Base-by-base conservation (phyloP, 1,140 invertebrate species). In the Dermatophagoides farinae region DNA sequence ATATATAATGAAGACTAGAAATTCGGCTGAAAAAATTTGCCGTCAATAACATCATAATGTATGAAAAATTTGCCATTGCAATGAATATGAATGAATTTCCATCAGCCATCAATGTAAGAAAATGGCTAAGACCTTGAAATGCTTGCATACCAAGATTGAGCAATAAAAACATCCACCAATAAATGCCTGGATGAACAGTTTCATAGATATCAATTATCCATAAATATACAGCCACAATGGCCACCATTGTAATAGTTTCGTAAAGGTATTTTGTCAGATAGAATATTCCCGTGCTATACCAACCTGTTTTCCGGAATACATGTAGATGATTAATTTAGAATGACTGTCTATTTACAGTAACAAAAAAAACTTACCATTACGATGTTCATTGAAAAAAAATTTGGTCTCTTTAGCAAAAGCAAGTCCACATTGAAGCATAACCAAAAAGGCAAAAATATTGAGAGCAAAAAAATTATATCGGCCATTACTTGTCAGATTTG, bases 331-430 rank as follows among this genome's bases (percentile, higher is more conserved):
- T 44, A 44, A 44, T 44, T 2, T 5, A 10, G 1, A 16, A 5
- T n/a, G 18, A 44, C 5, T 44, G 14, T 20, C 10, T 16, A 44
- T 1, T 31, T 46, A 46, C 14, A 1, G 22, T 51, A 1, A 8
- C 1, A 51, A 31, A 31, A 54, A 54, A 40, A 10, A 54, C 52
- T 23, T 39, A 54, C 52, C 57, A 50, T 59, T 59, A 52, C 40
- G 38, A 38, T 59, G 57, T 50, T 59, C 57, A 47, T 59, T 59
- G 6, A 46, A 23, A 44, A 59, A 59, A 18, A 46, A 25, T 16
- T 25, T 46, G 2, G 40, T 16, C 31, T 59, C 57, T 11, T n/a
- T 47, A 18, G 25, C 22, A 22, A 59, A 50, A 4, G 14, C 18
- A 2, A 46, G n/a, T 16, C 18, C 22, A 16, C 16, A 52, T 12